Conservation (phyloP, 2,888 invertebrate species). For the Campoplex nolae region DNA sequence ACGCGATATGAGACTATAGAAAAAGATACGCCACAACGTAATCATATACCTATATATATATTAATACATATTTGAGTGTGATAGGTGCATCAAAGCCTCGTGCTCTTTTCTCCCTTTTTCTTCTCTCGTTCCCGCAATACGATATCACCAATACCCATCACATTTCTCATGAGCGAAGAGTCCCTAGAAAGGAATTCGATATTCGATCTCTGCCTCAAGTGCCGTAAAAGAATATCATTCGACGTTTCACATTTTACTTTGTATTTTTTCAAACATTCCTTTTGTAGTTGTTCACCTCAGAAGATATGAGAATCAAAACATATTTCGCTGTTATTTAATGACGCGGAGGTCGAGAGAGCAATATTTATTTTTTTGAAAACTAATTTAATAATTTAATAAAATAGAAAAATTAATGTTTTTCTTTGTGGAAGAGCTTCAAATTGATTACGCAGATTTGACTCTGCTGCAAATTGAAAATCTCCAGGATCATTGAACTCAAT, state of each 20-base stretch:
- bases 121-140: slow-evolving; percentile 38
- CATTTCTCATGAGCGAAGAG: slow-evolving; percentile 20
- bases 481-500: not conserved
- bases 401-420: too few species aligned
- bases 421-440: too few species aligned
- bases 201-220: not conserved
- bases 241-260: not conserved
- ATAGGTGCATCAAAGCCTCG: slow-evolving; percentile 42
- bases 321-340: not conserved
- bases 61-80: not conserved
- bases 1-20: slow-evolving; percentile 6
- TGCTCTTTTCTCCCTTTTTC: slow-evolving; percentile 44
- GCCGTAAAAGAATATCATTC: not conserved
- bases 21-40: slow-evolving; percentile 31
- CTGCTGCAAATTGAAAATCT: too few species aligned
- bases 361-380: not conserved
- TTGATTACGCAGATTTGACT: not conserved
- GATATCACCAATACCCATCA: slow-evolving; percentile 54
- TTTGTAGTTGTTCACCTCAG: not conserved
- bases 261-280: not conserved
- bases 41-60: not conserved
- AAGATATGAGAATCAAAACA: not conserved
- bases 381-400: too few species aligned
- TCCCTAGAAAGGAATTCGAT: slow-evolving; percentile 6
- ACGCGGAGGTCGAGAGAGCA: not conserved